Evolutionary conservation across 2,797 vertebrate genomes (phyloP), one percentile per base, ranked within the genome.

Genomic region (Cynodonichthys magdalenae): DNA sequence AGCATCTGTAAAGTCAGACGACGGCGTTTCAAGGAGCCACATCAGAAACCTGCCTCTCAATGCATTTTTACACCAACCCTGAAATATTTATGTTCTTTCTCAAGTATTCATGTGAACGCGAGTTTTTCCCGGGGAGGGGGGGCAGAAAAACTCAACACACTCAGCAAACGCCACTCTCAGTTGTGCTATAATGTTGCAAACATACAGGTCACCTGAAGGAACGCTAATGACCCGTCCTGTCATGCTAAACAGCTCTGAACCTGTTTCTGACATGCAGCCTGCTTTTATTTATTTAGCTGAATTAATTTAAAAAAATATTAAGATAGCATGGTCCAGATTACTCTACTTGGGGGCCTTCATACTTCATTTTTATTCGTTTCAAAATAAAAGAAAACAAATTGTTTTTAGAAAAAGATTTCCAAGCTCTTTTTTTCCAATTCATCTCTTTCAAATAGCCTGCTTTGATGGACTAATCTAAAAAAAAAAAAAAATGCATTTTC

Each of bases 11-110:
- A 82, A 88, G 84, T 87, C 87, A 82, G 67, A 82, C 31, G 60
- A 65, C 86, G 81, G 77, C 69, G 74, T 87, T 88, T 90, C 86
- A 85, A 71, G 76, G 66, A 88, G 83, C 79, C 88, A 83, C 83
- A 80, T 87, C 84, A 84, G 77, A 89, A 90, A 90, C 87, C 75
- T 84, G 82, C 79, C 75, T 82, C 75, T 79, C 69, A 82, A 88
- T 85, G 81, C 87, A 84, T 90, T 92, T 88, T 85, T 81, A 91
- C 85, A 88, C 89, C 86, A 82, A 86, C 83, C 66, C 83, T 92
- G 77, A 92, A 93, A 93, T 91, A 93, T 92, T 92, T 76, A 90
- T 87, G 71, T 63, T 89, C 81, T 88, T 82, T 90, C 81, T 90
- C 89, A 92, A 91, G 84, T 87, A 92, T 91, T 92, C 80, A 91